Percentiles rank a stretch among this genome's conserved stretches.
Evolutionary conservation across 2,797 vertebrate species (phyloP).

Genomic region (Pangasius krempfi): DNA sequence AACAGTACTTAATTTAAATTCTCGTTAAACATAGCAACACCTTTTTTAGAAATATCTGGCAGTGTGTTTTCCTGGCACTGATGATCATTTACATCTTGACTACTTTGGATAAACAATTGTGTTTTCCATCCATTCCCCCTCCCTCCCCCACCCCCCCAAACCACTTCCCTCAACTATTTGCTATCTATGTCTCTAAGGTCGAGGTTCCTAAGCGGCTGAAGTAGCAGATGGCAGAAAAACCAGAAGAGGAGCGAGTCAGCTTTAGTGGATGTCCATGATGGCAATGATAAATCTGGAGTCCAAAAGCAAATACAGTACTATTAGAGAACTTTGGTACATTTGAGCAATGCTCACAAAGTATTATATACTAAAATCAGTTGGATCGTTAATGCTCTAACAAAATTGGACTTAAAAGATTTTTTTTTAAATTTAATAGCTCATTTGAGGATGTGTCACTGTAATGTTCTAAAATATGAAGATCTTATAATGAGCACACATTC

Average conservation of each 20-base stretch:
- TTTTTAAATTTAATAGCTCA: background rate
- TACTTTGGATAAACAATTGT: slow-evolving; percentile 3
- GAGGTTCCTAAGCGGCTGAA: slow-evolving; percentile 53
- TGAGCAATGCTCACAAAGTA: background rate
- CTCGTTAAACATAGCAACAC: background rate
- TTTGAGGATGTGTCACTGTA: background rate
- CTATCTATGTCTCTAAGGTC: slow-evolving; percentile 48
- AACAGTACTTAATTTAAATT: slow-evolving; percentile 2
- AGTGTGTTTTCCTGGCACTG: background rate
- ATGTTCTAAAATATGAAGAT: background rate
- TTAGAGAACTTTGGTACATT: background rate
- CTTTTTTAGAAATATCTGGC: background rate
- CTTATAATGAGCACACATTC: background rate
- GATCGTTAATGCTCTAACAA: background rate
- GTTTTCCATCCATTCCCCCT: background rate
- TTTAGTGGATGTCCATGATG: background rate
- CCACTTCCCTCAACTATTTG: background rate
- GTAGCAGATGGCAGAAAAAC: slow-evolving; percentile 35
- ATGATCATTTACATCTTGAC: background rate
- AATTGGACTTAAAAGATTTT: background rate
- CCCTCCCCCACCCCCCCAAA: background rate
- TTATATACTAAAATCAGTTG: background rate
- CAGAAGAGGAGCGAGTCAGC: background rate
- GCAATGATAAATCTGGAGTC: background rate
- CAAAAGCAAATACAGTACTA: slow-evolving; percentile 1